These are phyloP conservation scores for Onchidella celtica DNA, from an alignment of 2,888 invertebrate species.

Conservation along the genomic window DNA sequence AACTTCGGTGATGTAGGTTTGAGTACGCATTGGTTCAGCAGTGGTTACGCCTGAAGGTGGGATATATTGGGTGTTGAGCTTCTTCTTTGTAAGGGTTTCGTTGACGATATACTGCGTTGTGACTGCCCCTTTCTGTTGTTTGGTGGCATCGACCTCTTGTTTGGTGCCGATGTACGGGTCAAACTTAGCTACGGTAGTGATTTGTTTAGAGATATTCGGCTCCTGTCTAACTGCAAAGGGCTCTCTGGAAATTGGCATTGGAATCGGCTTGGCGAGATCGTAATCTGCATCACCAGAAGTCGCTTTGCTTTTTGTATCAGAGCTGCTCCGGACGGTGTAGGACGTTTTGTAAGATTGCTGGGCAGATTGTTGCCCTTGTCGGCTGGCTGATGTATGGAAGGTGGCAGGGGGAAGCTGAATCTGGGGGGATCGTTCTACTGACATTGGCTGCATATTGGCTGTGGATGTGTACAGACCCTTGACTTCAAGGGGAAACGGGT, in stretches of 20 bases:
- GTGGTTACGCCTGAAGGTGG: neutral
- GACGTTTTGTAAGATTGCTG: too few relatives aligned
- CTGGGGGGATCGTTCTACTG: neutral
- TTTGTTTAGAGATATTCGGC: too few relatives aligned
- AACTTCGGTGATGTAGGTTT: neutral
- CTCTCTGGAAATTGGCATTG: too few relatives aligned
- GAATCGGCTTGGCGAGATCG: slow-evolving; percentile 11
- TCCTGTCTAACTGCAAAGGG: too few relatives aligned
- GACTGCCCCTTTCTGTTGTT: neutral
- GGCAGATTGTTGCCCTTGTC: too few relatives aligned
- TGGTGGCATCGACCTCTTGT: neutral
- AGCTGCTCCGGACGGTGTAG: neutral
- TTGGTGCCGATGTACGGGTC: too few relatives aligned
- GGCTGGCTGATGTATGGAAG: neutral
- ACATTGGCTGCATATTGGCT: too few relatives aligned
- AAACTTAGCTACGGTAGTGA: too few relatives aligned
- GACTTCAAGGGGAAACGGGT: slow-evolving; percentile 43
- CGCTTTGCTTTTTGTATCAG: neutral
- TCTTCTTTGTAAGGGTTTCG: neutral
- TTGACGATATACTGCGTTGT: slow-evolving; percentile 16
- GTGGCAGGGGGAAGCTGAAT: neutral
- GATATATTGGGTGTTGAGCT: neutral
- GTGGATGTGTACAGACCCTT: slow-evolving; percentile 45
- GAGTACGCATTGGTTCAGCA: neutral
- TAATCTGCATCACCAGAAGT: neutral